Evolutionary conservation across 2,888 invertebrate species (phyloP).

Genomic region (Teleiodes luculella): DNA sequence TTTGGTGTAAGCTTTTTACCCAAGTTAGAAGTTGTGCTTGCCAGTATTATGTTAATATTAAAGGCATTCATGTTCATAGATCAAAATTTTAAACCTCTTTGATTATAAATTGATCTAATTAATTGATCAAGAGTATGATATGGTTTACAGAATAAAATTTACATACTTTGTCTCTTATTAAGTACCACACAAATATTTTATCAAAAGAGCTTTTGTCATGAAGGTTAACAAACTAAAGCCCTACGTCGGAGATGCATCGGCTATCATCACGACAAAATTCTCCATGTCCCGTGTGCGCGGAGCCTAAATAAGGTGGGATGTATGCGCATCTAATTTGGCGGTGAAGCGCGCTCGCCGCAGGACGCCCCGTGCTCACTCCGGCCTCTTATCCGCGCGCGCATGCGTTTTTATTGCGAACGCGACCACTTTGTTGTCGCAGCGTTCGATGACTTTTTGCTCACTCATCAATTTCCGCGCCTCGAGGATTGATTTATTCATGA

Average conservation of each 20-base stretch:
- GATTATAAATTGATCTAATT: no score
- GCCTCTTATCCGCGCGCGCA: slow-evolving; percentile 54
- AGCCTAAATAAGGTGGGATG: slow-evolving; percentile 42
- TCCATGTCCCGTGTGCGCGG: slow-evolving; percentile 16
- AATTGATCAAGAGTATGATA: no score
- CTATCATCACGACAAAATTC: slow-evolving; percentile 1
- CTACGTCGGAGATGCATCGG: background rate
- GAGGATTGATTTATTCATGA: slow-evolving; percentile 76
- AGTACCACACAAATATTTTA: no score
- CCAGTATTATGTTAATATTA: no score
- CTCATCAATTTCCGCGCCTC: slow-evolving; percentile 78
- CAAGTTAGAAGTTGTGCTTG: background rate
- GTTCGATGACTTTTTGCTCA: slow-evolving; percentile 67
- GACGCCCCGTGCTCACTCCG: slow-evolving; percentile 26
- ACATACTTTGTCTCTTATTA: no score
- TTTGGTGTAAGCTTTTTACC: slow-evolving; percentile 21
- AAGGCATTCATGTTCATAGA: no score
- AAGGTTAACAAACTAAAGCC: background rate
- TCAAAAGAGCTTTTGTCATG: no score
- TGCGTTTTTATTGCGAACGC: slow-evolving; percentile 62
- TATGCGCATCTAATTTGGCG: slow-evolving; percentile 75
- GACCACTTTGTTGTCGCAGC: slow-evolving; percentile 70
- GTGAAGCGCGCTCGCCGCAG: slow-evolving; percentile 42
- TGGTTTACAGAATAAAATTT: no score
- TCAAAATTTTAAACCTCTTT: no score